A percentile compares a stretch with the other conserved stretches of the same genome.
phyloP scores from a whole-genome alignment of 1,140 invertebrate genomes.

The Drosophila parabipectinata region DNA sequence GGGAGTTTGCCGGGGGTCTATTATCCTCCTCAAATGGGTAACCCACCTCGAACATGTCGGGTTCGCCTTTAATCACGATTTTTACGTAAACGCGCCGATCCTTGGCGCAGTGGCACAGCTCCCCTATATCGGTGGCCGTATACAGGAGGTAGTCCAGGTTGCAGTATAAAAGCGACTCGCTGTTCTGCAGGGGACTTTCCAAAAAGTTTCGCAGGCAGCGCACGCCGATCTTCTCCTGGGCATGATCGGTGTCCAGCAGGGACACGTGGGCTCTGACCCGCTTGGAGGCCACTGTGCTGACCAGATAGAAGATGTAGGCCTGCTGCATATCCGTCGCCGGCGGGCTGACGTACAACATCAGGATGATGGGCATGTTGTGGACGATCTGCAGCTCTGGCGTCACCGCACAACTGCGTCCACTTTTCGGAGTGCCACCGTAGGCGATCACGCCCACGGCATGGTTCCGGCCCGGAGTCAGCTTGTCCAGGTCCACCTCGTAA shows the following conservation, averaged over 20 bases:
- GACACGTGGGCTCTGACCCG: conserved; percentile 37
- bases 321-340: conserved; percentile 17
- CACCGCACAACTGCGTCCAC: conserved; percentile 30
- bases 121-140: conserved; percentile 26
- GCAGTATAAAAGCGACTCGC: conserved; percentile 30
- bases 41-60: conserved; percentile 26
- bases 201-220: conserved; percentile 22
- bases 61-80: conserved; percentile 32
- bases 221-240: conserved; percentile 22
- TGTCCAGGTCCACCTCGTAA: conserved; percentile 30
- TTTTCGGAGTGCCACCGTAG: conserved; percentile 32
- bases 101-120: conserved; percentile 13
- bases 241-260: conserved; percentile 19
- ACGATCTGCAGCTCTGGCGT: conserved; percentile 44
- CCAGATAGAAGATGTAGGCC: conserved; percentile 43
- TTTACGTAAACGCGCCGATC: conserved; percentile 25
- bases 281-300: conserved; percentile 34
- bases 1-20: neutral
- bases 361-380: conserved; percentile 47
- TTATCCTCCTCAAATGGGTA: neutral
- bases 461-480: conserved; percentile 34
- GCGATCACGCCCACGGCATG: conserved; percentile 46
- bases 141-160: conserved; percentile 53
- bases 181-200: conserved; percentile 10
- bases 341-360: conserved; percentile 45